Conservation (phyloP, 2,797 vertebrate species). For the Agapornis canus region DNA sequence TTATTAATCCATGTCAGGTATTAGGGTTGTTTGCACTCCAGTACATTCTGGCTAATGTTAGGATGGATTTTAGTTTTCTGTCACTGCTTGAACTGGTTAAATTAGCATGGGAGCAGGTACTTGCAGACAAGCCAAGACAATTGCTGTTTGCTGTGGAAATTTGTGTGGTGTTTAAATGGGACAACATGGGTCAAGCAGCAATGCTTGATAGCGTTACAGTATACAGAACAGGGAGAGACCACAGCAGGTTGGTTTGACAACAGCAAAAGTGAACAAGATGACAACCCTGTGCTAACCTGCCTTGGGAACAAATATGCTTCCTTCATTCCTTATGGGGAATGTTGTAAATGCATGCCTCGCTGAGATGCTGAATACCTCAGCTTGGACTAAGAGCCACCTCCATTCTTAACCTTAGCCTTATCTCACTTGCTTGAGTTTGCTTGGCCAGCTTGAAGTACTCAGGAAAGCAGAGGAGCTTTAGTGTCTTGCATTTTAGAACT, state of each 20-base stretch:
- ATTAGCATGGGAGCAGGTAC: neutral
- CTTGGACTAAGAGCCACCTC: neutral
- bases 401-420: neutral
- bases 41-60: constrained; percentile 42
- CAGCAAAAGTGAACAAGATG: neutral
- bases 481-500: neutral
- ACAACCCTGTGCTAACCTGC: neutral
- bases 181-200: neutral
- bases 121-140: neutral
- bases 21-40: constrained; percentile 38
- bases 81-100: constrained; percentile 31
- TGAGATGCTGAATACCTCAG: neutral
- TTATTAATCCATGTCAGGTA: neutral
- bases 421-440: neutral
- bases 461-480: neutral
- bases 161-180: constrained; percentile 6
- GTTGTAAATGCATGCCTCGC: neutral
- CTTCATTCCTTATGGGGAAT: neutral
- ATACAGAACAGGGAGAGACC: neutral
- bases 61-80: constrained; percentile 52
- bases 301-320: neutral
- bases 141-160: constrained; percentile 40
- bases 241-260: constrained; percentile 20
- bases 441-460: neutral
- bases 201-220: neutral